Base-by-base conservation (phyloP, 2,113 vertebrate genomes). In the Vanacampus margaritifer region DNA sequence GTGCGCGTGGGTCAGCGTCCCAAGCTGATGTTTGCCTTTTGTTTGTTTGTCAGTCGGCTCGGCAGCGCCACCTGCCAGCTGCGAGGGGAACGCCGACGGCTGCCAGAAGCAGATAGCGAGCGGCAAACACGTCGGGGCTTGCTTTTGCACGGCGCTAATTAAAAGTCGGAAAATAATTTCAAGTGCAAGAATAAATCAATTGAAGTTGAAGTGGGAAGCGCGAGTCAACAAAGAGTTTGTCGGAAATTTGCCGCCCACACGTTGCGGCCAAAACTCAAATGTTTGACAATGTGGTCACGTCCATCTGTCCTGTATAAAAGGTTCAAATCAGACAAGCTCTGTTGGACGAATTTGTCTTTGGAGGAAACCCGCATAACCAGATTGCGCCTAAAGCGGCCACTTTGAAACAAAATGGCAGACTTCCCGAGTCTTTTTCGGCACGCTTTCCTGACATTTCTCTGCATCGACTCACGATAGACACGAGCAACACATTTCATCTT, bases 151-250 rank as follows among this genome's bases (percentile, higher is more conserved):
- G 28, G 53, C 6, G 24, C 24, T 56, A 56, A 56, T 56, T 56
- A 56, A 56, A 56, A 28, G 28, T 56, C 28, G 4, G 17, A 56
- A 56, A 56, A 56, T 28, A 56, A 26, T 56, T 32, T 56, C 13
- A 56, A 56, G 53, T 56, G 17, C 24, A 17, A 28, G 53, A 56
- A 56, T 26, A 56, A 56, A 56, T 56, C 26, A 32, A 56, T 56
- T 28, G 10, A 56, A 32, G 53, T 56, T 56, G 13, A 56, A 56
- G 26, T 56, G 26, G 48, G n/a, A 51, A 23, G 21, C 1, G n/a
- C 13, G 53, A 28, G 24, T 7, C 24, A 28, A 28, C 14, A 17
- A n/a, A n/a, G 53, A 16, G 14, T 56, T 54, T 56, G 24, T 5
- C 5, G 26, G 53, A 16, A 28, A 32, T 16, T 9, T 56, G 24